Percentiles rank a stretch among this genome's conserved stretches.
phyloP scores from a whole-genome alignment of 2,888 invertebrate genomes.

The Carabus problematicus region DNA sequence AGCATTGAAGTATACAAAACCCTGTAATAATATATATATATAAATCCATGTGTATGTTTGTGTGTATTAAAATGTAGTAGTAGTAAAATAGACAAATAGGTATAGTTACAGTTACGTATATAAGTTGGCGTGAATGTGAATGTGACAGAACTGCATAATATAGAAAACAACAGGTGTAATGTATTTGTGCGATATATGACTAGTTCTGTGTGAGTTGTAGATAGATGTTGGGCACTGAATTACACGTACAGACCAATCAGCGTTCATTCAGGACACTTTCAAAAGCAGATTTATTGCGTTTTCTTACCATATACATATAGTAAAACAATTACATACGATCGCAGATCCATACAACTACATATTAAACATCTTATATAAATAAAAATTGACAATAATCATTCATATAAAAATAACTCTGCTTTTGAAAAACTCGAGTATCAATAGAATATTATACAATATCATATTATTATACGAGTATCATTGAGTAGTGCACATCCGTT shows the following conservation, averaged over 20 bases:
- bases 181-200: conserved; percentile 19
- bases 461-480: conserved; percentile 33
- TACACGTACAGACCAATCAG: conserved; percentile 30
- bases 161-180: conserved; percentile 4
- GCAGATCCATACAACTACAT: conserved; percentile 31
- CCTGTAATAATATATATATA: conserved; percentile 31
- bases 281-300: conserved; percentile 42
- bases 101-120: conserved; percentile 1
- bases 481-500: conserved; percentile 17
- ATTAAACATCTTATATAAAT: conserved; percentile 39
- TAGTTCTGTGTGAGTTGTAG: conserved; percentile 26
- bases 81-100: conserved; percentile 16
- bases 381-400: conserved; percentile 41
- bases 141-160: conserved; percentile 26
- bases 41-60: background rate
- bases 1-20: conserved; percentile 38
- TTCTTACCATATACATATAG: conserved; percentile 13
- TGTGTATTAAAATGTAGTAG: background rate
- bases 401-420: conserved; percentile 43
- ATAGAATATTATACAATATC: conserved; percentile 40
- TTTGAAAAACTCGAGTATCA: conserved; percentile 40
- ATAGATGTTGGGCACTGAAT: conserved; percentile 35
- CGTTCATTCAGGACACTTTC: conserved; percentile 38
- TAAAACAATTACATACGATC: conserved; percentile 31
- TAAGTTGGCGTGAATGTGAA: background rate